Evolutionary conservation across 1,140 invertebrate species (phyloP).

Genomic region (Drosophila obscura): DNA sequence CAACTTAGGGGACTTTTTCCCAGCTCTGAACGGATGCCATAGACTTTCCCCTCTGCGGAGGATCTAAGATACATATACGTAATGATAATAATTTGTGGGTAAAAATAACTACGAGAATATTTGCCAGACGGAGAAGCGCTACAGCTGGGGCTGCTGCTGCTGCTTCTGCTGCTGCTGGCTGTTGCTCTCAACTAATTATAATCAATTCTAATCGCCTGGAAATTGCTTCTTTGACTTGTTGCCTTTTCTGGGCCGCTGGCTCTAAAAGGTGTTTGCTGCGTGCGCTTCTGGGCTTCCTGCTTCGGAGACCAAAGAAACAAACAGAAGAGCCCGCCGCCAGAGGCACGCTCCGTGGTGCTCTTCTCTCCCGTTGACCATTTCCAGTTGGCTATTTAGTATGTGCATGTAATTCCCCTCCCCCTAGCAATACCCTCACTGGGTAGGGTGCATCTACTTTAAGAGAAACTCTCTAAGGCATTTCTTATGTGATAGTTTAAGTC

Average conservation of each 20-base stretch:
- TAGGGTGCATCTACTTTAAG: not conserved
- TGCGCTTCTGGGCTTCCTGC: conserved; percentile 57
- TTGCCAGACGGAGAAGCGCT: conserved; percentile 34
- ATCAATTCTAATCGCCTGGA: conserved; percentile 83
- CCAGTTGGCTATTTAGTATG: conserved; percentile 66
- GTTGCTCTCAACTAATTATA: conserved; percentile 74
- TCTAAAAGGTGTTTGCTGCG: conserved; percentile 66
- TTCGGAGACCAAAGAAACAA: conserved; percentile 28
- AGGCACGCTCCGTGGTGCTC: not conserved
- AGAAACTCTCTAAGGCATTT: too few species aligned
- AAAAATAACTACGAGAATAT: conserved; percentile 75
- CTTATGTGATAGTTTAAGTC: too few species aligned
- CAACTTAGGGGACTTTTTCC: too few species aligned
- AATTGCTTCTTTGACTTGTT: conserved; percentile 71
- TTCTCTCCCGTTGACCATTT: conserved; percentile 44
- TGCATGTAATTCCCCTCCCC: conserved; percentile 58
- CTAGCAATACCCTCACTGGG: conserved; percentile 12
- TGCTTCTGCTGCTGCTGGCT: not conserved
- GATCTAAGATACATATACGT: too few species aligned
- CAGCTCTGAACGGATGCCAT: too few species aligned
- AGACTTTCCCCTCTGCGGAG: conserved; percentile 2
- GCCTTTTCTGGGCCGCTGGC: conserved; percentile 66
- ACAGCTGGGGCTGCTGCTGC: conserved; percentile 5
- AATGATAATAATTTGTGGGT: conserved; percentile 52
- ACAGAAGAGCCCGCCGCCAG: conserved; percentile 1